Base-by-base conservation (phyloP, 2,113 vertebrate species). In the Pardalotus punctatus region DNA sequence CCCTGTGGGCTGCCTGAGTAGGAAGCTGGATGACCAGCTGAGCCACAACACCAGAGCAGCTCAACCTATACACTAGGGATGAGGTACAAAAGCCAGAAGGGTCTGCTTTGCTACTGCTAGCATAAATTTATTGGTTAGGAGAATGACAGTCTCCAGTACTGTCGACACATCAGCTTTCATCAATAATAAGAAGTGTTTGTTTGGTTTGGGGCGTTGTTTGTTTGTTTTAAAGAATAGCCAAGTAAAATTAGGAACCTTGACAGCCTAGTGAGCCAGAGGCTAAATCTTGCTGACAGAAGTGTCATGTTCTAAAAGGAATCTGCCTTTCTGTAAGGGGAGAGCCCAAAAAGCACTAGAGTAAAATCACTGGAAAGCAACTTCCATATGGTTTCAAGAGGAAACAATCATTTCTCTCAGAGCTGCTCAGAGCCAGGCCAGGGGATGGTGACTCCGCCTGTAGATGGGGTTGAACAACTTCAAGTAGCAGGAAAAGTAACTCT, bases 371-470 rank as follows among this genome's bases (percentile, higher is more conserved):
- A 84, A 90, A 92, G 25, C 82, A 95, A 36, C 21, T 96, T 93
- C 90, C 74, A 82, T 89, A 85, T 62, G 74, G 74, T 94, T 93
- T 90, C 58, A 82, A 80, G 56, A 82, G 28, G 43, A 96, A 96
- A 42, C 47, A 77, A 56, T 76, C 1, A 51, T 69, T 87, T 91
- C 19, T 69, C 38, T 76, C 69, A 29, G 53, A 84, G 42, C 16
- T 69, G 73, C 78, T 95, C 82, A 92, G 79, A 93, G 72, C 70
- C 88, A 88, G 64, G 71, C 40, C 43, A 51, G 72, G 6, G 27
- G 16, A 51, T 15, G 56, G 72, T 38, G 64, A 47, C 27, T 77
- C 71, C 58, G 16, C 50, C 38, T 65, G 35, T 35, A 45, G 56
- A 50, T 0, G 4, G 38, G 21, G 6, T 62, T 72, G 61, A 91